A percentile compares a stretch with the other conserved stretches of the same genome.
These are phyloP conservation scores for Sphecodes monilicornis DNA, from an alignment of 2,888 invertebrate species.

Conservation along the genomic window DNA sequence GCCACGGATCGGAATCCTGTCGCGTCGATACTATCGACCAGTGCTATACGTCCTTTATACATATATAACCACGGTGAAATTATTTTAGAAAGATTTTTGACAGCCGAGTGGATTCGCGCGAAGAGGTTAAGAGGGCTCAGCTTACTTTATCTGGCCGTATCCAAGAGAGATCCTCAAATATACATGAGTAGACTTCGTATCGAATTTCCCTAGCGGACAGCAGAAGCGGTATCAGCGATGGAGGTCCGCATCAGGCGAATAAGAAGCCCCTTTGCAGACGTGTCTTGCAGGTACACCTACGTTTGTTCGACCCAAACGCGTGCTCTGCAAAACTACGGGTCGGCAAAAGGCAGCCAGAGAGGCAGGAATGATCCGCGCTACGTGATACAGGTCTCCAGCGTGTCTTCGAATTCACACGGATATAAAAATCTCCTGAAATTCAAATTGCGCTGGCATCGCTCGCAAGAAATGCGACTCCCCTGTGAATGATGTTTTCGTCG, in stretches of 20 bases:
- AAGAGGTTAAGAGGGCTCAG: slow-evolving; percentile 59
- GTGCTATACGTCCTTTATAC: neutral
- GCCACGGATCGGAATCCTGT: neutral
- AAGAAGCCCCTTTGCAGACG: slow-evolving; percentile 68
- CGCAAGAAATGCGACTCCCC: slow-evolving; percentile 48
- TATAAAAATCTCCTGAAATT: slow-evolving; percentile 72
- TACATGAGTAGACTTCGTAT: slow-evolving; percentile 80
- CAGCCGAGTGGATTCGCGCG: slow-evolving; percentile 25
- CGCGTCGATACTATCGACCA: neutral
- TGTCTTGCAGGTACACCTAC: slow-evolving; percentile 56
- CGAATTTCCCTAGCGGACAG: slow-evolving; percentile 81
- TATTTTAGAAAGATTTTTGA: slow-evolving; percentile 21
- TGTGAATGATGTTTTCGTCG: slow-evolving; percentile 48
- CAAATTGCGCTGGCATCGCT: slow-evolving; percentile 61
- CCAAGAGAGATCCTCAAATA: slow-evolving; percentile 75
- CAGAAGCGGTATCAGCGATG: slow-evolving; percentile 68
- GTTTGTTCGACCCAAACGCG: slow-evolving; percentile 65
- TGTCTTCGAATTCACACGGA: slow-evolving; percentile 65
- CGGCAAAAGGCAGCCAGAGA: slow-evolving; percentile 54
- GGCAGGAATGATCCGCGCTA: slow-evolving; percentile 52
- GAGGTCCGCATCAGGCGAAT: slow-evolving; percentile 73
- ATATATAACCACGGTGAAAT: neutral
- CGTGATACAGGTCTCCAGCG: slow-evolving; percentile 62
- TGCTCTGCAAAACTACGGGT: slow-evolving; percentile 57
- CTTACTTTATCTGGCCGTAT: slow-evolving; percentile 38